These are phyloP conservation scores for Galbula dea DNA, from an alignment of 2,113 vertebrate species.

Conservation along the genomic window DNA sequence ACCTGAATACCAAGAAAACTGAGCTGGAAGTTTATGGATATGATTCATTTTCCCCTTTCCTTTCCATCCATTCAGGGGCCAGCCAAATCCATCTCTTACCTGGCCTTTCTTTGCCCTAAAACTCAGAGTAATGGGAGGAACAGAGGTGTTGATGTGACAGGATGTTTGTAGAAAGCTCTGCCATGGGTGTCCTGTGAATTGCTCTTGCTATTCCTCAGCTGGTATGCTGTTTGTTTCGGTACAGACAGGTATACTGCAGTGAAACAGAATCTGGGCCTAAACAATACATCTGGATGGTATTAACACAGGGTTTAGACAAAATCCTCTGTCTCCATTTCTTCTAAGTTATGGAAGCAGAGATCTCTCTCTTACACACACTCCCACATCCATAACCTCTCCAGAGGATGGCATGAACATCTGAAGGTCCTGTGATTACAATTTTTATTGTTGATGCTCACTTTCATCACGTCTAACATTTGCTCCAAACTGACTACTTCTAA, in stretches of 20 bases:
- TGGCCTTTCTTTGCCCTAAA: conserved; percentile 5
- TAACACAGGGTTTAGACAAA: background rate
- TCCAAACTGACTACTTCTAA: background rate
- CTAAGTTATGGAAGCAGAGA: background rate
- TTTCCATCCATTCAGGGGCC: background rate
- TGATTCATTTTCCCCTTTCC: conserved; percentile 42
- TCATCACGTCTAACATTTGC: background rate
- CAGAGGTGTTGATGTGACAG: background rate
- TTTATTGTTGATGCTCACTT: background rate
- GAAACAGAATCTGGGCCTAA: background rate
- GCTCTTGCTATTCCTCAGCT: background rate
- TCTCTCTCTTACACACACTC: background rate
- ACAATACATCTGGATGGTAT: background rate
- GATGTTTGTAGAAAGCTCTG: background rate
- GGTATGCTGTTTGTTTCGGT: background rate
- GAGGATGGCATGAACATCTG: background rate
- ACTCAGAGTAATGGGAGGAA: background rate
- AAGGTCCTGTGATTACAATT: background rate
- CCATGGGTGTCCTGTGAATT: background rate
- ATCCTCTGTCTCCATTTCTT: background rate
- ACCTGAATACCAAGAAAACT: conserved; percentile 16
- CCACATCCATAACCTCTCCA: background rate
- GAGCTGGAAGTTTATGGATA: conserved; percentile 10
- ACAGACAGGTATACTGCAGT: background rate
- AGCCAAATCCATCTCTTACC: conserved; percentile 9